A percentile compares a stretch with the other conserved stretches of the same genome.
Conservation (phyloP, 2,888 invertebrate genomes). For the Nymphalis polychloros region DNA sequence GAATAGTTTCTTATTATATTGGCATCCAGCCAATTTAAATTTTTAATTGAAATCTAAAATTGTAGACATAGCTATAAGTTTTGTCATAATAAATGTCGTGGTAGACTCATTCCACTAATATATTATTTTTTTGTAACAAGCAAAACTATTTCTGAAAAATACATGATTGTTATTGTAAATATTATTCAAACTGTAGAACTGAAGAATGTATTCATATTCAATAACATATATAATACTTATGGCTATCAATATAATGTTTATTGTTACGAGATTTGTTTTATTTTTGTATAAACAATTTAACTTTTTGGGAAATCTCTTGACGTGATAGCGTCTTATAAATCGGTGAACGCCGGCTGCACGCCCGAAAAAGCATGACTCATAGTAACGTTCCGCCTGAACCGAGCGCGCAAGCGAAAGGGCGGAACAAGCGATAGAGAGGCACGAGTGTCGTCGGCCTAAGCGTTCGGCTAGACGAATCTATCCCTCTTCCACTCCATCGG, state of each 20-base stretch:
- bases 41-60: not conserved
- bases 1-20: not conserved
- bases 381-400: no score
- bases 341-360: no score
- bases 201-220: constrained; percentile 74
- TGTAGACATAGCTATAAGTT: constrained; percentile 13
- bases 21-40: not conserved
- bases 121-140: constrained; percentile 17
- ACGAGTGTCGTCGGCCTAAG: no score
- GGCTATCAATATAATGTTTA: constrained; percentile 74
- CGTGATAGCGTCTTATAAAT: no score
- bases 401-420: no score
- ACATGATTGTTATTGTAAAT: constrained; percentile 51
- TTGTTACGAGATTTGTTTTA: constrained; percentile 60
- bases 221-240: constrained; percentile 66
- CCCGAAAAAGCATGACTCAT: no score
- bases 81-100: constrained; percentile 26
- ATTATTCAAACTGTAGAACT: constrained; percentile 38
- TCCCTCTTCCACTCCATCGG: no score
- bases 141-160: constrained; percentile 18
- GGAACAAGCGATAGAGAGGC: no score
- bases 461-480: no score
- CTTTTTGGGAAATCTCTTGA: not conserved
- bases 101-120: constrained; percentile 19
- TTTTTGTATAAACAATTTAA: constrained; percentile 32